A percentile compares a stretch with the other conserved stretches of the same genome.
Conservation (phyloP, 1,140 invertebrate species). For the Monochamus saltuarius region DNA sequence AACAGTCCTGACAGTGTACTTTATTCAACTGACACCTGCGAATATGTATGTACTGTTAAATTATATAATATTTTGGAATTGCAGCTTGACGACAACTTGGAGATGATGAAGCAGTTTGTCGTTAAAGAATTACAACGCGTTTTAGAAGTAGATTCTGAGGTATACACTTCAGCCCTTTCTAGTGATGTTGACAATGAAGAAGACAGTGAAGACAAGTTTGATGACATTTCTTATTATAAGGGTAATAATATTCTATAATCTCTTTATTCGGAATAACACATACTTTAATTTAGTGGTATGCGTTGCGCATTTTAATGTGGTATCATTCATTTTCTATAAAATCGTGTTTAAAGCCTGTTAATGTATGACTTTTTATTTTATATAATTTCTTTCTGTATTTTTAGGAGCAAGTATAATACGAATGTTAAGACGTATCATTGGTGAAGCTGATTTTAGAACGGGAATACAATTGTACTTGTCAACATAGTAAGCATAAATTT, state of each 20-base stretch:
- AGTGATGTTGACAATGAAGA: conserved; percentile 52
- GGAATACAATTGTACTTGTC: conserved; percentile 60
- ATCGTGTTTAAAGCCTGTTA: no score
- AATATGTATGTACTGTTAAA: neutral
- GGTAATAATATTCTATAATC: no score
- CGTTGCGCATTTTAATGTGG: no score
- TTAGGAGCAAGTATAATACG: conserved; percentile 63
- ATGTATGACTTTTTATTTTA: no score
- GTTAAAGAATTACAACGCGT: conserved; percentile 65
- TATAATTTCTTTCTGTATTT: conserved; percentile 6
- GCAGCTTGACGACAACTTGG: conserved; percentile 37
- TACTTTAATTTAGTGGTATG: no score
- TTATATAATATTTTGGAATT: conserved; percentile 6
- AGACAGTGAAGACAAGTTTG: conserved; percentile 59
- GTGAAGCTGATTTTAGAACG: conserved; percentile 60
- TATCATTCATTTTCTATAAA: no score
- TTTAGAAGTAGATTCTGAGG: conserved; percentile 64
- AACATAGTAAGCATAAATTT: conserved; percentile 53
- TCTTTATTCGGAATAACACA: no score
- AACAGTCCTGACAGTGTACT: no score
- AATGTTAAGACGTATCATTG: conserved; percentile 76
- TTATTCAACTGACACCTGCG: no score
- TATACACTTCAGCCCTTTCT: conserved; percentile 63
- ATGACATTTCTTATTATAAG: conserved; percentile 63
- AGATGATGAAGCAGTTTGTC: conserved; percentile 57